These are phyloP conservation scores for Mimachlamys varia DNA, from an alignment of 2,888 invertebrate genomes.

Conservation along the genomic window DNA sequence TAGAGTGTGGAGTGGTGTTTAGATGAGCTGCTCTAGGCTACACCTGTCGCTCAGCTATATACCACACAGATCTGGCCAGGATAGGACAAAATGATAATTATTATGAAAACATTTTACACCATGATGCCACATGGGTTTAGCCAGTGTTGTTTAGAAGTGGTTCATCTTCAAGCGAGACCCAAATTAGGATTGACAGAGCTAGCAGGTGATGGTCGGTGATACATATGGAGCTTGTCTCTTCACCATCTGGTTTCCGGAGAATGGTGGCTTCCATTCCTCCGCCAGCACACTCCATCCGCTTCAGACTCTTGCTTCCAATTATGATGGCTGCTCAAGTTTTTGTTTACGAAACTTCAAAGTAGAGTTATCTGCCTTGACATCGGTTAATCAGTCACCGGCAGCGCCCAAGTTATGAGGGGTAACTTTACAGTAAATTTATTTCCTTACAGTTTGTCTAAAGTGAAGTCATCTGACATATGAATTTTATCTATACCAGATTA, in stretches of 20 bases:
- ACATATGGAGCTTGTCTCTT: constrained; percentile 24
- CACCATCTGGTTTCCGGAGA: constrained; percentile 21
- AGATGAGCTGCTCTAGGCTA: neutral
- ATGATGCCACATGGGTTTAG: constrained; percentile 33
- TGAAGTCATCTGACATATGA: constrained; percentile 29
- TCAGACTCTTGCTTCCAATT: constrained; percentile 5
- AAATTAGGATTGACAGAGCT: constrained; percentile 31
- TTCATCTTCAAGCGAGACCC: constrained; percentile 20
- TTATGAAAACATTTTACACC: constrained; percentile 36
- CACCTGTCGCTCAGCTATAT: neutral
- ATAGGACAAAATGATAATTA: constrained; percentile 28
- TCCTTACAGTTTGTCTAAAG: constrained; percentile 5
- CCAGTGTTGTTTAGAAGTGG: constrained; percentile 16
- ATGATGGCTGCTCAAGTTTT: constrained; percentile 31
- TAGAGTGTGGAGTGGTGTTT: neutral
- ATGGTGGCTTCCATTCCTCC: neutral
- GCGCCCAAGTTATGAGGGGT: neutral
- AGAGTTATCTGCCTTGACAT: constrained; percentile 31
- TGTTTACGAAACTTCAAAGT: constrained; percentile 23
- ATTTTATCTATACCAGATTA: constrained; percentile 31
- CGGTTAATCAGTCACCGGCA: constrained; percentile 24
- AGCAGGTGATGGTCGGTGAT: constrained; percentile 11
- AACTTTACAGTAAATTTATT: constrained; percentile 31
- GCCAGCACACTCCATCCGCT: neutral
- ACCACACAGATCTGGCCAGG: neutral